Evolutionary conservation across 2,113 vertebrate genomes (phyloP).

Genomic region (Amblyornis subalaris): DNA sequence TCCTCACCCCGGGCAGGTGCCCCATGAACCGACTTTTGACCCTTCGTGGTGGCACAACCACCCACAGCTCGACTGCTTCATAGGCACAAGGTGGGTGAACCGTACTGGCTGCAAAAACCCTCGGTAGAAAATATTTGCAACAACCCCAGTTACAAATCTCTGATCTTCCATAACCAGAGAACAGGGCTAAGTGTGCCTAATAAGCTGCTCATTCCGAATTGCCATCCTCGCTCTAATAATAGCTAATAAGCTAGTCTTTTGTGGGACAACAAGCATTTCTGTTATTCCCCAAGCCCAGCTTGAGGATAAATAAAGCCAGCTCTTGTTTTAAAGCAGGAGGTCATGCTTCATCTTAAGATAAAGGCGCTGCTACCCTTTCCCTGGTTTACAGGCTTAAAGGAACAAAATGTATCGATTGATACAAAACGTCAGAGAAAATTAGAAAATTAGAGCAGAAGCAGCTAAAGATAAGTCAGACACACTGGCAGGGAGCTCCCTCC

Average conservation of each 20-base stretch:
- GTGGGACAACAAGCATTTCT: conserved; percentile 19
- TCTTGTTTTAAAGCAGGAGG: conserved; percentile 11
- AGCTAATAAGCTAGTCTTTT: not conserved
- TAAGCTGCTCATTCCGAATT: not conserved
- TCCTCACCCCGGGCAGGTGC: not conserved
- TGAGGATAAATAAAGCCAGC: not conserved
- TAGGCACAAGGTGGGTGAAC: not conserved
- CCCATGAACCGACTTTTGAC: not conserved
- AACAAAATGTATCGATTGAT: not conserved
- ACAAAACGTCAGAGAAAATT: not conserved
- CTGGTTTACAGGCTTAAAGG: not conserved
- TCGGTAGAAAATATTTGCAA: not conserved
- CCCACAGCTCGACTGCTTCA: not conserved
- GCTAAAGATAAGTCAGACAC: not conserved
- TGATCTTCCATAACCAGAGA: not conserved
- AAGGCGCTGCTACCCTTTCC: not conserved
- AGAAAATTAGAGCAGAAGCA: not conserved
- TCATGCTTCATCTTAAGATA: not conserved
- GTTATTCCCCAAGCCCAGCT: not conserved
- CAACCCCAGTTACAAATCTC: not conserved
- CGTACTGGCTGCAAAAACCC: not conserved
- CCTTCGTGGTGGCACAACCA: not conserved
- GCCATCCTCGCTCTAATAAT: not conserved
- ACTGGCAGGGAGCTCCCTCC: not conserved
- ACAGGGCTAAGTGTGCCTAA: not conserved